phyloP scores from a whole-genome alignment of 2,888 invertebrate genomes.

The Eupithecia inturbata region DNA sequence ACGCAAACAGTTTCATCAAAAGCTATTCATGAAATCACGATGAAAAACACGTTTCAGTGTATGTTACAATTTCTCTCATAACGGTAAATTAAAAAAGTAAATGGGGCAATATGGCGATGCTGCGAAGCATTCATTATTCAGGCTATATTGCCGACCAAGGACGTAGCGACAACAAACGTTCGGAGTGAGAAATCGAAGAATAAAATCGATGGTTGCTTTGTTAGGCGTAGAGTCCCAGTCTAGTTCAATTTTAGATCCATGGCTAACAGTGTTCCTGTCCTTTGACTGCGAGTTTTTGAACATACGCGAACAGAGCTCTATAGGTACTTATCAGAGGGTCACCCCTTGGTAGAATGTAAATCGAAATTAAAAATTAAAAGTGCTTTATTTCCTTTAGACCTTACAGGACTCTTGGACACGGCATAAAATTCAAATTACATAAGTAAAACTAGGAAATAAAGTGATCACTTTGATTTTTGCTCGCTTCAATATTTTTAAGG shows the following conservation, averaged over 20 bases:
- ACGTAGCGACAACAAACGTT: constrained; percentile 12
- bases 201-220: not conserved
- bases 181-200: not conserved
- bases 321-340: no score
- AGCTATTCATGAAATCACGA: constrained; percentile 25
- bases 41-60: constrained; percentile 41
- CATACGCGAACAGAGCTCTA: not conserved
- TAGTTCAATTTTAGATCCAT: not conserved
- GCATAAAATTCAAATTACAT: no score
- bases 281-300: not conserved
- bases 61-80: constrained; percentile 48
- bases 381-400: no score
- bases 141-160: constrained; percentile 51
- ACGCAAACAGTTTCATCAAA: not conserved
- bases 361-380: no score
- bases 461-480: no score
- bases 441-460: no score
- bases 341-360: no score
- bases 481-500: no score
- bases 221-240: not conserved
- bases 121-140: constrained; percentile 72
- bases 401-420: no score
- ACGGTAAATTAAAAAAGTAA: constrained; percentile 74
- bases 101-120: constrained; percentile 64
- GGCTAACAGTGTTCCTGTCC: not conserved